Conservation (phyloP, 2,888 invertebrate genomes). For the Dryadula phaetusa region DNA sequence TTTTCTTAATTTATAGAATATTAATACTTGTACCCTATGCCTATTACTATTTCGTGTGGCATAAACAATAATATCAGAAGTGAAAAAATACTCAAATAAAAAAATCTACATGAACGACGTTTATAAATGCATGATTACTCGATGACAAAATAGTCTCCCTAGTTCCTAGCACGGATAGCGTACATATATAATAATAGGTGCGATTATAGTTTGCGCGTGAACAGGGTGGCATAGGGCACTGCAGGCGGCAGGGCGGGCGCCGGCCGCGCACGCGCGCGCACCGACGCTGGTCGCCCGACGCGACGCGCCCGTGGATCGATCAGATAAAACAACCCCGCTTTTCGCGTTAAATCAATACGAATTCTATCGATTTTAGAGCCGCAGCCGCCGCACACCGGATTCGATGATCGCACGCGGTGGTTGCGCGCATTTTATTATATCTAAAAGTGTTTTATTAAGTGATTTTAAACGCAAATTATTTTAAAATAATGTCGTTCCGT, state of each 20-base stretch:
- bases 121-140: background rate
- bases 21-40: no score
- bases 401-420: slow-evolving; percentile 82
- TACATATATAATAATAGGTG: slow-evolving; percentile 24
- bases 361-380: slow-evolving; percentile 90
- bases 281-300: slow-evolving; percentile 51
- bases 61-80: no score
- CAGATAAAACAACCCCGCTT: slow-evolving; percentile 90
- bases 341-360: slow-evolving; percentile 88
- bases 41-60: background rate
- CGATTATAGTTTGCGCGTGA: slow-evolving; percentile 69
- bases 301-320: slow-evolving; percentile 85
- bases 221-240: slow-evolving; percentile 65
- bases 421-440: slow-evolving; percentile 64
- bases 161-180: slow-evolving; percentile 7
- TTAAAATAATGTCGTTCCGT: slow-evolving; percentile 22
- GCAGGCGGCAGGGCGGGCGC: slow-evolving; percentile 61
- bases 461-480: slow-evolving; percentile 22
- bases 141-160: slow-evolving; percentile 23
- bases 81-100: background rate
- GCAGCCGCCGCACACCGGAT: slow-evolving; percentile 83
- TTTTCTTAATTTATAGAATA: no score
- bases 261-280: slow-evolving; percentile 52
- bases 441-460: slow-evolving; percentile 31
- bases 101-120: background rate